Evolutionary conservation across 2,113 vertebrate genomes (phyloP), one percentile per base, ranked within the genome.

Genomic region (Carassius gibelio): DNA sequence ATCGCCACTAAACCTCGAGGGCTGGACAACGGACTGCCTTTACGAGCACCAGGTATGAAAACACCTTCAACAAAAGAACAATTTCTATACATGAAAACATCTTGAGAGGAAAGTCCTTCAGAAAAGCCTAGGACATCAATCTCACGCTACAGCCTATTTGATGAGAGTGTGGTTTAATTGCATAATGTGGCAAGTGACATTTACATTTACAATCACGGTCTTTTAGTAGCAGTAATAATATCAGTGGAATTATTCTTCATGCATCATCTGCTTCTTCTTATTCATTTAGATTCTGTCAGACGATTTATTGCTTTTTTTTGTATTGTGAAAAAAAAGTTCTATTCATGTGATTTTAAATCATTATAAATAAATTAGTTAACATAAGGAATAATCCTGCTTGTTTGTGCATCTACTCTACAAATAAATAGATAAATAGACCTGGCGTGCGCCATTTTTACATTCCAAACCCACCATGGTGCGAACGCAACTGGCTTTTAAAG

Each of bases 1-100:
- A 95, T 98, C 92, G 95, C 94, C 91, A 96, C 95, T 19, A 98
- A 98, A 91, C 97, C 97, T 83, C 92, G 91, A 88, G 95, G 95
- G 62, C 85, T 97, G 93, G 96, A 98, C 87, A 94, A 93, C 30
- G 96, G 96, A 7, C 93, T 98, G 86, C 94, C 92, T 0, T 93
- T 97, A 74, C 94, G 94, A 89, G 92, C 91, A 62, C 83, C 95
- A 95, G 96, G 97, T 98, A 81, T 52, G 57, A 55, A 76, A 34
- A 17, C 26, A 19, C 3, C 23, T 26, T 17, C 14, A 55, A 9
- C 1, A 23, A 75, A n/a, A 75, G 9, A 50, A 68, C 17, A 11
- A 10, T 21, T 71, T 21, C 15, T 45, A 50, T 1, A 0, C 3
- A 7, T 50, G 5, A 52, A 30, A 50, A 34, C 14, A 9, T 55